Conservation (phyloP, 2,797 vertebrate genomes). For the Thunnus albacares region DNA sequence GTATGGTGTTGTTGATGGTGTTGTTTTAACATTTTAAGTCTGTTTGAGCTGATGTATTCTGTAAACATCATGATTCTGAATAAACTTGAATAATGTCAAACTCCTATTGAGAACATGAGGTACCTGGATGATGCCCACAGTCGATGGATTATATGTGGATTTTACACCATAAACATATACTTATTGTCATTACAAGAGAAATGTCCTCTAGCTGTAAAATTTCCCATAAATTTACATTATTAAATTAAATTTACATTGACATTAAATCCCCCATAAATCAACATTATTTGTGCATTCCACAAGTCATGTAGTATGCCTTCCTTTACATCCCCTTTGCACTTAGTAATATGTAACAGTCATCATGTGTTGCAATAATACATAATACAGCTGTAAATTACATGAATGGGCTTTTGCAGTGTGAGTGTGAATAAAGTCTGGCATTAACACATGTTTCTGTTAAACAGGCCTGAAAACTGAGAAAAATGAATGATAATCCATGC, state of each 20-base stretch:
- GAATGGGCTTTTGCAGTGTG: neutral
- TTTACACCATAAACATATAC: neutral
- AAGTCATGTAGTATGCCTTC: too few species aligned
- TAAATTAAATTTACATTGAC: neutral
- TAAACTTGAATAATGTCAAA: neutral
- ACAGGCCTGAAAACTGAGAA: neutral
- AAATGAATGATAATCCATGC: neutral
- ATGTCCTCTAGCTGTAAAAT: neutral
- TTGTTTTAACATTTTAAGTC: too few species aligned
- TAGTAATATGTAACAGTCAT: neutral
- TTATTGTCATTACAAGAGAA: neutral
- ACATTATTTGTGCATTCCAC: too few species aligned
- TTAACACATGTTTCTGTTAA: neutral
- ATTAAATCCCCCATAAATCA: constrained; percentile 16
- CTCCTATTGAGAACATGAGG: too few species aligned
- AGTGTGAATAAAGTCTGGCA: neutral
- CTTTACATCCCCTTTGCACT: neutral
- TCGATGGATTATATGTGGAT: neutral
- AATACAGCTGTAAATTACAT: neutral
- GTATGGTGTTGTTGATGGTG: too few species aligned
- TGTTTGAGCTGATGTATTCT: too few species aligned
- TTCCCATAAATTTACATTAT: too few species aligned
- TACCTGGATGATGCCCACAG: neutral
- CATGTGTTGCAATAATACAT: neutral
- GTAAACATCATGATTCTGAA: neutral